These are phyloP conservation scores for Malurus alboscapulatus DNA, from an alignment of 2,113 vertebrate genomes.

Conservation along the genomic window DNA sequence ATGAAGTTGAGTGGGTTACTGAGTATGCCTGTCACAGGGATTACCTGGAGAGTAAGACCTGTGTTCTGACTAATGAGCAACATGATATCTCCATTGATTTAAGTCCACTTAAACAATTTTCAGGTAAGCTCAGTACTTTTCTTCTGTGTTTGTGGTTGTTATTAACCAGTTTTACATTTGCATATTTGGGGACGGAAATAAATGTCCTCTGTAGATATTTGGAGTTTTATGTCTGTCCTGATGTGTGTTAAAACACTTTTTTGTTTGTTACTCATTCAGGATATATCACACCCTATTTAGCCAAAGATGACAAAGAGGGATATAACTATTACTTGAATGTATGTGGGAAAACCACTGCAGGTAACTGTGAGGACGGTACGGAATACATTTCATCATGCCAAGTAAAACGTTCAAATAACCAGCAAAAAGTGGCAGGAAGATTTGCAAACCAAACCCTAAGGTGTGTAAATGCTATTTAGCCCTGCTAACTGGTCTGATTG, in stretches of 20 bases:
- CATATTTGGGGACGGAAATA: not conserved
- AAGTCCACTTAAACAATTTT: constrained; percentile 71
- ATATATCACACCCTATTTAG: constrained; percentile 59
- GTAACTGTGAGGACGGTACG: constrained; percentile 40
- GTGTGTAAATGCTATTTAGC: constrained; percentile 66
- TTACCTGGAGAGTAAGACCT: constrained; percentile 86
- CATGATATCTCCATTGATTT: constrained; percentile 89
- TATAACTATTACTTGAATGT: constrained; percentile 89
- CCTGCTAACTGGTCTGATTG: not conserved
- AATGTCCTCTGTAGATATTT: not conserved
- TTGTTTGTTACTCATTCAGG: not conserved
- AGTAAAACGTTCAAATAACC: constrained; percentile 57
- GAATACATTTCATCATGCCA: constrained; percentile 82
- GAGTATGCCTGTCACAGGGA: constrained; percentile 95
- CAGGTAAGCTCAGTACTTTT: constrained; percentile 63
- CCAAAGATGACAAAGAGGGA: constrained; percentile 66
- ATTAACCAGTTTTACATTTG: not conserved
- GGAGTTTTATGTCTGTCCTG: not conserved
- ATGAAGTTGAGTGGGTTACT: constrained; percentile 92
- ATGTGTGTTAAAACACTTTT: not conserved
- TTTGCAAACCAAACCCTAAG: constrained; percentile 86
- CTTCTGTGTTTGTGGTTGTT: not conserved
- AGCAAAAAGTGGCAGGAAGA: constrained; percentile 81
- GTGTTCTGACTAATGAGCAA: constrained; percentile 81
- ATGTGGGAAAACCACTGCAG: constrained; percentile 70